Conservation (phyloP, 2,797 vertebrate species). For the Manis javanica region DNA sequence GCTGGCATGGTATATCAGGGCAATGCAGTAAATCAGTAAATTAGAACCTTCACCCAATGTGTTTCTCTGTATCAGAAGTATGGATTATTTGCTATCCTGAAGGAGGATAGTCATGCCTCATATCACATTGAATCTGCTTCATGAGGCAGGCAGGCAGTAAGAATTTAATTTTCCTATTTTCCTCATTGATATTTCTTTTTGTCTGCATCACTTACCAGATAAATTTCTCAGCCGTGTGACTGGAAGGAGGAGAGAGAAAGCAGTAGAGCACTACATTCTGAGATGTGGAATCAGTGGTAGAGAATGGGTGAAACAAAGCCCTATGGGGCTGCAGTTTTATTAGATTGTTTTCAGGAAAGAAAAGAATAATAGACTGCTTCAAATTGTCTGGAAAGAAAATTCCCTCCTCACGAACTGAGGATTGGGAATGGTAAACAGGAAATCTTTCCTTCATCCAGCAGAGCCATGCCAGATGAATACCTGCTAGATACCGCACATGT, state of each 20-base stretch:
- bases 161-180: constrained; percentile 38
- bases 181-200: constrained; percentile 11
- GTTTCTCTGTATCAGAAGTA: not conserved
- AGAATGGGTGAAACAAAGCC: not conserved
- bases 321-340: not conserved
- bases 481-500: not conserved
- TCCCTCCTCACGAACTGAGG: not conserved
- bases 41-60: not conserved
- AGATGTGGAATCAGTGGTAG: not conserved
- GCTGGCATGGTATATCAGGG: not conserved
- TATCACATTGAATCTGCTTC: not conserved
- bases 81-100: not conserved
- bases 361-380: constrained; percentile 42
- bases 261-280: not conserved
- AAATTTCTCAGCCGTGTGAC: constrained; percentile 43
- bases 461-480: not conserved
- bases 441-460: not conserved
- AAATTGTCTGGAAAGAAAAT: constrained; percentile 36
- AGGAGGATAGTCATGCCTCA: not conserved
- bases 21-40: not conserved
- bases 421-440: not conserved
- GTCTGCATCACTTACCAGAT: constrained; percentile 38
- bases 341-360: constrained; percentile 34
- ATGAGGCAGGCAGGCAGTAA: not conserved
- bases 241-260: not conserved